Evolutionary conservation across 2,888 invertebrate genomes (phyloP), one percentile per base, ranked within the genome.

Genomic region (Cephus pygmeus): DNA sequence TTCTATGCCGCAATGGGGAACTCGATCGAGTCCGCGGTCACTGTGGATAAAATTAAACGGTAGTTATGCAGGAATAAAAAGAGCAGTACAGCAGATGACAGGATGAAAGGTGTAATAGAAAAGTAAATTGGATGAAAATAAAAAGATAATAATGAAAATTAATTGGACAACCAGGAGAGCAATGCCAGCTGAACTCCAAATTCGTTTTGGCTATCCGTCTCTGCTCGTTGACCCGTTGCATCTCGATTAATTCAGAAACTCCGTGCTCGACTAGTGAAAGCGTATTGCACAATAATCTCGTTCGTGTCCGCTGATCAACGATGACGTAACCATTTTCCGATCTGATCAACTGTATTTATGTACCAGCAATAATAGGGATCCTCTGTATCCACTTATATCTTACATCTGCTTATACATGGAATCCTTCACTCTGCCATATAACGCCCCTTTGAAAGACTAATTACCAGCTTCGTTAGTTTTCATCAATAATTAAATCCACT

Each of bases 271-370:
- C 76, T 76, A 77, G 81, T 81, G 81, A 81, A 81, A 86, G 86
- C 81, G 76, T 78, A 82, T 86, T 85, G 81, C 83, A 81, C 84
- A 85, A 84, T 86, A 75, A 83, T 82, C 80, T 76, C 74, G 79
- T 76, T 81, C 82, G 78, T 77, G 81, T 79, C 77, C 73, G 75
- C 77, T 68, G 80, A 79, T 81, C 85, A 69, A 69, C 71, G 34
- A 77, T 86, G 81, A 81, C 76, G 85, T 79, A 84, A 86, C 79
- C 73, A 77, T 76, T 76, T 80, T 80, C 79, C 77, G 77, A 81
- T 81, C 77, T 77, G 74, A 74, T 74, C 36, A 36, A 68, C 76
- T 77, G 79, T 31, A 33, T 71, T 71, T 34, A 56, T 23, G 3
- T 56, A 9, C 56, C 23, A 9, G 23, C 56, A 56, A 23, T 56